Evolutionary conservation across 64 coral and sea anemone species (phyloP), one percentile per base, ranked within the genome.

Genomic region (Actinia tenebrosa): DNA sequence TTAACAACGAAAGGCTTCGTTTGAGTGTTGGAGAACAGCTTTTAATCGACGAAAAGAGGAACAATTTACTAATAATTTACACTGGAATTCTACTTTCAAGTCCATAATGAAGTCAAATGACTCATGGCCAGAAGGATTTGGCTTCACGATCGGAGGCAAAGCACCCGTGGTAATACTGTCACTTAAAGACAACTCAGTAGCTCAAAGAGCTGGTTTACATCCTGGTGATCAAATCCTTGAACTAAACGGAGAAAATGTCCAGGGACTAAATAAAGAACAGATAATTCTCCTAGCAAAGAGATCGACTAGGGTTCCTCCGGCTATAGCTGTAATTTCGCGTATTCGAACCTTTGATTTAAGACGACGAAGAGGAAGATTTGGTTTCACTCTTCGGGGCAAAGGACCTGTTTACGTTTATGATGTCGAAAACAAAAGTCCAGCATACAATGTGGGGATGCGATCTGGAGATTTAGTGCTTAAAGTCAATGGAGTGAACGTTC

Each of bases 181-280:
- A 22, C 90, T 99, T 9, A 86, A 90, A 45, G 93, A 92, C 26
- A 93, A 99, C 88, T 95, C 93, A 9, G 89, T 95, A 16, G 97
- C 97, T n/a, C 90, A 99, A 82, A 71, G 87, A 77, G 93, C 97
- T 64, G 97, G 97, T 22, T 87, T 99, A 25, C 90, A 95, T 23
- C 93, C 97, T 14, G 97, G 97, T 9, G 97, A 99, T 86, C 97
- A 99, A 85, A 92, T 99, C 61, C 85, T 99, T 19, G 97, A 99
- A 78, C 81, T 99, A 18, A 95, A 99, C 71, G 97, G 97, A 26
- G 90, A 93, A 88, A 99, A 99, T 80, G 97, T 99, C 20, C 97
- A 99, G 68, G 91, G 88, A 61, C 68, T 99, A 69, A 93, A 71
- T 46, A 99, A 91, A 91, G 93, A 95, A 72, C 93, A 99, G 69